Base-by-base conservation (phyloP, 1,140 invertebrate genomes). In the Luehdorfia chinensis region DNA sequence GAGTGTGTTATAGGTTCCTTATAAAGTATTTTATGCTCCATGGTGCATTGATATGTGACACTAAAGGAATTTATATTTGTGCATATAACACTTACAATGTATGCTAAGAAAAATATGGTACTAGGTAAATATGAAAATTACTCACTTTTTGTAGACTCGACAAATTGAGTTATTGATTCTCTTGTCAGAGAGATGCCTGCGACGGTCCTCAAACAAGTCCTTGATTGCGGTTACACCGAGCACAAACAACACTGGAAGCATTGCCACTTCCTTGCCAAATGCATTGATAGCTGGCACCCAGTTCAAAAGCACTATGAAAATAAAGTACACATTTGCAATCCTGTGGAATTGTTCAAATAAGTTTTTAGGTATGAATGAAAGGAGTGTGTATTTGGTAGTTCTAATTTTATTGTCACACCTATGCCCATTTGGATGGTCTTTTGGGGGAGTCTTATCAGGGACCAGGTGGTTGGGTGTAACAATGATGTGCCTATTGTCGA, bases 261-360 rank as follows among this genome's bases (percentile, higher is more conserved):
- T 96, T 0, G 97, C 95, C 48, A 99, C 91, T 88, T 98, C 97
- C 83, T 97, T 98, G 50, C 96, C 97, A 87, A 98, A 98, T 0
- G 97, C 97, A 87, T 96, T 96, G 21, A 97, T 95, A 7, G 92
- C 90, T 3, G 96, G 96, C 64, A 98, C 92, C 95, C 96, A 98
- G 87, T 99, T 98, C 30, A 98, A 89, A 51, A 98, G 88, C 45
- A 98, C 96, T 65, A 99, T 98, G 74, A 97, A 96, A 68, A 99
- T 94, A 87, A 99, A 99, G 88, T 99, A 99, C 52, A 99, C 89
- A 90, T 99, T 99, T 25, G 98, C 98, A 72, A 98, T 96, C 16
- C 97, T 92, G 86, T 97, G 96, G 87, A 99, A 99, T 87, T 99
- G 98, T 87, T 99, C 98, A 76, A 99, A 92, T 13, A 99, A 85